These are phyloP conservation scores for Galerucella nymphaeae DNA, from an alignment of 2,888 invertebrate genomes.

Conservation along the genomic window DNA sequence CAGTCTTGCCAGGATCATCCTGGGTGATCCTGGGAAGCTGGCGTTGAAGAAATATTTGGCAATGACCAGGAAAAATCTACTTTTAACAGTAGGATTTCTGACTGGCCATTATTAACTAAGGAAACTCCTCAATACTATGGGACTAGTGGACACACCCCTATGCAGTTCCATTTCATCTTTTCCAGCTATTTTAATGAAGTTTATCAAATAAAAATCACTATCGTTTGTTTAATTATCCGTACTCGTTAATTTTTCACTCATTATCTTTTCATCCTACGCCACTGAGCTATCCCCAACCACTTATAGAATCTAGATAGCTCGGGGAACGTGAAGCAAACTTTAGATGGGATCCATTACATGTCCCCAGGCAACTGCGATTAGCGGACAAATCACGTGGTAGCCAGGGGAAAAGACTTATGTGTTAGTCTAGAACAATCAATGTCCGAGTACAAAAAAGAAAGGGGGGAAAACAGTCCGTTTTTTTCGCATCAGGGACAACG, in stretches of 20 bases:
- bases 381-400: slow-evolving; percentile 64
- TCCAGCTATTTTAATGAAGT: too few relatives aligned
- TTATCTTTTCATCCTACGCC: background rate
- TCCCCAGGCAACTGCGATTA: slow-evolving; percentile 62
- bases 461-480: slow-evolving; percentile 28
- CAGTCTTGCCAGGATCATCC: too few relatives aligned
- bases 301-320: slow-evolving; percentile 55
- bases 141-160: too few relatives aligned
- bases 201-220: too few relatives aligned
- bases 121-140: too few relatives aligned
- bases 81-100: too few relatives aligned
- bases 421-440: slow-evolving; percentile 64
- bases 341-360: slow-evolving; percentile 59
- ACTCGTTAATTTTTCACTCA: background rate
- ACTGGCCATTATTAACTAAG: too few relatives aligned
- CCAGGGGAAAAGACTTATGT: slow-evolving; percentile 63
- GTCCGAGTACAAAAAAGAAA: slow-evolving; percentile 55
- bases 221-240: background rate
- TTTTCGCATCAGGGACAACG: slow-evolving; percentile 47
- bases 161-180: too few relatives aligned
- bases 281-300: slow-evolving; percentile 48
- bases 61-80: too few relatives aligned
- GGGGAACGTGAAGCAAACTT: slow-evolving; percentile 46
- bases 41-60: too few relatives aligned
- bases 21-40: too few relatives aligned